Base-by-base conservation (phyloP, 2,113 vertebrate species). In the Microtus oregoni region DNA sequence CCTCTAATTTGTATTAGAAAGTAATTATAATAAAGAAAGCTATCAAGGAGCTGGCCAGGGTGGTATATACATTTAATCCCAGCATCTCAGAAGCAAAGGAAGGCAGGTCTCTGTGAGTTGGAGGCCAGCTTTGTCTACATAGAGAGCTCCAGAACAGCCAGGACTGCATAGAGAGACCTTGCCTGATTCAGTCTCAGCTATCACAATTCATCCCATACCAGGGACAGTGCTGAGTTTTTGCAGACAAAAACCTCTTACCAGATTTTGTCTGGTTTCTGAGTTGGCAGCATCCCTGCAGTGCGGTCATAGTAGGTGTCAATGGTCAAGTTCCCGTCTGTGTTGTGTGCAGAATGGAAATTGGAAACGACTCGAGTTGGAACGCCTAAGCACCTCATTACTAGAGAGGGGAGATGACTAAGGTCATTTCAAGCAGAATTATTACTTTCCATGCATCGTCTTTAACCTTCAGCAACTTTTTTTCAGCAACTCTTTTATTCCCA, bases 381-480 rank as follows among this genome's bases (percentile, higher is more conserved):
- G 58, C 99, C 99, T 96, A 99, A 98, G 95, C 99, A 99, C 86
- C 99, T 99, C 97, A 99, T 98, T 85, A 99, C 99, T 99, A 97
- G 91, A 19, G 63, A 94, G 8, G 8, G 75, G 88, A 94, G 94
- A 70, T 86, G 63, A 38, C 14, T 55, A 38, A 89, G 50, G 65
- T 76, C 35, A 35, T 70, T 41, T 67, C 58, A 82, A 92, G 89
- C 15, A 72, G 58, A 89, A 83, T 38, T 52, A 35, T 22, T 90
- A 38, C 17, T 55, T 82, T 35, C 55, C 9, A 44, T 4, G 13
- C 30, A 55, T 17, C 19, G 82, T 86, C 96, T 95, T 72, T 93
- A 76, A 78, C n/a, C 94, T 94, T 88, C 28, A 87, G 55, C 55
- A 88, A 55, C 52, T 92, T 30, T 47, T 50, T 92, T 94, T 88